Base-by-base conservation (phyloP, 2,113 vertebrate species). In the Trogon melanurus region DNA sequence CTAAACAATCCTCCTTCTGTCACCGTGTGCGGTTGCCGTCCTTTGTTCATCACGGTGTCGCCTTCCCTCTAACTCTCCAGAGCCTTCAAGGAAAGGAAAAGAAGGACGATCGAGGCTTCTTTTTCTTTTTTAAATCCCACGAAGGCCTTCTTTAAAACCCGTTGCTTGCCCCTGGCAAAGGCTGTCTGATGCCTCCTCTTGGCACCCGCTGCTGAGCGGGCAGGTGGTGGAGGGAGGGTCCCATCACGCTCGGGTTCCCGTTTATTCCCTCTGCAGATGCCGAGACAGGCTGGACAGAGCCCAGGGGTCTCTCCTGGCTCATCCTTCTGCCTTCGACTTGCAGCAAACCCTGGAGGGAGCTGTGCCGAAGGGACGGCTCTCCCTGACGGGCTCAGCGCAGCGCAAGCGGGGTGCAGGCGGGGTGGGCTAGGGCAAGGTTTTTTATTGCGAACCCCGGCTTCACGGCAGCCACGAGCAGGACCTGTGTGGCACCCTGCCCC, bases 1-100 rank as follows among this genome's bases (percentile, higher is more conserved):
- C 89, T 84, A 60, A 91, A 70, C 93, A 88, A 53, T 64, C 90
- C 78, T 92, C 89, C 95, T 80, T 74, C 94, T 89, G 91, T 88
- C 91, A 70, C 89, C 16, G 1, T 41, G 66, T 6, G 76, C n/a
- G 61, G 70, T 81, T 86, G 83, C 91, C 5, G 11, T 91, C 95
- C 94, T 96, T 97, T 95, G 95, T 95, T 92, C 9, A 0, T 70
- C 74, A 10, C 19, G 58, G 36, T 88, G 82, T 93, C 10, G n/a
- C 85, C 82, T 93, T 97, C 73, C 57, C 89, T 91, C 73, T 34
- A 70, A 57, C 84, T 93, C 91, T 94, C 84, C 54, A 82, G 84
- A 84, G 84, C 73, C 84, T 79, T 41, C 41, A 44, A 79, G 93
- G 88, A 70, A 75, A 56, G 79, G 73, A 69, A 66, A 66, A 72